phyloP scores from a whole-genome alignment of 1,140 invertebrate species.

The Dinoponera quadriceps region DNA sequence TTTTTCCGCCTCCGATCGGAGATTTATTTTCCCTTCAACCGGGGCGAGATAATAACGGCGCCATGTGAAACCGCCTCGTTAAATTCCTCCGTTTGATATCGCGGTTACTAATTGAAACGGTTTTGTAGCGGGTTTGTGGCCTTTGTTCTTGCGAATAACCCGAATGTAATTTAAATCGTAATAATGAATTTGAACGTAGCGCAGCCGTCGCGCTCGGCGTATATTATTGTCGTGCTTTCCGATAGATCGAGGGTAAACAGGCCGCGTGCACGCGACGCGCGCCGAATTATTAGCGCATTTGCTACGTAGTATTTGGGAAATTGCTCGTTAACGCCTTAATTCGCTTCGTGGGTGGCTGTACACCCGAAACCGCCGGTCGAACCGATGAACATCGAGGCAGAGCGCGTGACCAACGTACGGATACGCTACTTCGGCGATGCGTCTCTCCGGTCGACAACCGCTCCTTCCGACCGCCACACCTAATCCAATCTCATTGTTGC shows the following conservation, averaged over 20 bases:
- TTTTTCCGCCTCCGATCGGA: too few relatives aligned
- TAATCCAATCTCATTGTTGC: background rate
- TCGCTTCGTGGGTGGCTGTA: slow-evolving; percentile 1
- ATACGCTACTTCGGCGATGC: background rate
- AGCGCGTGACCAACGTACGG: background rate
- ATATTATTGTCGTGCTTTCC: slow-evolving; percentile 13
- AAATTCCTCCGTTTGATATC: background rate
- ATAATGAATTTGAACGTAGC: slow-evolving; percentile 7
- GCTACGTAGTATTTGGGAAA: slow-evolving; percentile 29
- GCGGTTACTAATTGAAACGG: background rate
- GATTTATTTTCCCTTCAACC: too few relatives aligned
- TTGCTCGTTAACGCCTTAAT: slow-evolving; percentile 45
- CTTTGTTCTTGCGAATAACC: background rate
- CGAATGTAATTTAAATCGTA: slow-evolving; percentile 30
- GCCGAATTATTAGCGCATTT: slow-evolving; percentile 31
- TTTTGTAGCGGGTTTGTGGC: background rate
- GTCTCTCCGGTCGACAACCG: background rate
- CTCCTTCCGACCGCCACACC: background rate
- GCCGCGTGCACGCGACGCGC: background rate
- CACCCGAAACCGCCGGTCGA: background rate
- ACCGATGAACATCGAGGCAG: background rate
- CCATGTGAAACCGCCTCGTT: background rate
- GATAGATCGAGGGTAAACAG: background rate
- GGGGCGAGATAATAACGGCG: background rate
- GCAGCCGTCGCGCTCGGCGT: background rate